Base-by-base conservation (phyloP, 53 echinoderm and acorn worm genomes). In the Temnopleurus reevesii region DNA sequence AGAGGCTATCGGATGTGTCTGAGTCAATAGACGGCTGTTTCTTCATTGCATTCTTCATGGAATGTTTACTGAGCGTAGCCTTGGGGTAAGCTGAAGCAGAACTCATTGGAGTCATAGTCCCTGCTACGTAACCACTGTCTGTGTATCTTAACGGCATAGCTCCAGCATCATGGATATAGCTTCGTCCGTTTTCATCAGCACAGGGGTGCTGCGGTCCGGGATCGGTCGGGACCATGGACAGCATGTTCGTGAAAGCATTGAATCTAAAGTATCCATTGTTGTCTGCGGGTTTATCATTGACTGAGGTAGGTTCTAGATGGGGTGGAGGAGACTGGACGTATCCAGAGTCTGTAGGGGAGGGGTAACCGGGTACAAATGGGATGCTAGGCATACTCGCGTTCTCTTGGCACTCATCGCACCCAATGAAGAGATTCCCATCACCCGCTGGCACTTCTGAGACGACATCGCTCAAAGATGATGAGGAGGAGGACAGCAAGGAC, bases 311-410 rank as follows among this genome's bases (percentile, higher is more conserved):
- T 13, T 28, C 29, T 29, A 31, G 28, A 28, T 55, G 21, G 38
- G 55, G 83, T 29, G 83, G 83, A 49, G 83, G 83, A 31, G 54
- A 83, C 35, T 35, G 47, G 18, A 83, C 83, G 12, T 83, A 83
- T 18, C 83, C 83, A 2, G 83, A 83, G 35, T 47, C 79, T 17
- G 79, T 49, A 36, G 21, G 35, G 9, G 83, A 83, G 0, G 83
- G 53, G 55, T 35, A 23, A 3, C 49, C 5, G 2, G 83, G n/a
- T 2, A 33, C 15, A 18, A 56, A 27, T 12, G 8, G 5, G 13
- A 83, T 33, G 55, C 83, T 56, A 36, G 54, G 55, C 33, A 55
- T 38, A 83, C 57, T 55, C n/a, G n/a, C n/a, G n/a, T n/a, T n/a
- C n/a, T n/a, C n/a, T n/a, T n/a, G n/a, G n/a, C n/a, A n/a, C n/a